Percentiles rank a stretch among this genome's conserved stretches.
These are phyloP conservation scores for Muschampia plurimacula DNA, from an alignment of 2,888 invertebrate genomes.

Conservation along the genomic window DNA sequence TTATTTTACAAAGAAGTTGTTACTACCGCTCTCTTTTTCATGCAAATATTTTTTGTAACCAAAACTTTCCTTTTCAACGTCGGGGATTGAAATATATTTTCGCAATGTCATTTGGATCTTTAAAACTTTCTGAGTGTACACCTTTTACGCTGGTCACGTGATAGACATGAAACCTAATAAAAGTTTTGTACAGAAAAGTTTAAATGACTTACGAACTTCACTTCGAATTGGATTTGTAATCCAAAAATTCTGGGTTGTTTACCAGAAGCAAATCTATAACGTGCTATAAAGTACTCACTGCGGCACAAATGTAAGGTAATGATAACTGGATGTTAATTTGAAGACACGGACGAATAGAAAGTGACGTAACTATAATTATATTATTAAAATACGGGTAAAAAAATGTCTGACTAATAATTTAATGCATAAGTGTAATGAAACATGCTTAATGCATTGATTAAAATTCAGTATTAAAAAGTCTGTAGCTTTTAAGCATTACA, in stretches of 20 bases:
- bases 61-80: constrained; percentile 61
- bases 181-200: constrained; percentile 42
- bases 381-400: too few species aligned
- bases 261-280: neutral
- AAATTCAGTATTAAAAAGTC: neutral
- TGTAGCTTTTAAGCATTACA: neutral
- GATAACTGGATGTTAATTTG: too few species aligned
- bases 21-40: constrained; percentile 64
- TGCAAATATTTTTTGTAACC: constrained; percentile 69
- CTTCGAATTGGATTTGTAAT: constrained; percentile 9
- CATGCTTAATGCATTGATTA: too few species aligned
- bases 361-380: too few species aligned
- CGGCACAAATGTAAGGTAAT: too few species aligned
- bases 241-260: neutral
- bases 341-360: too few species aligned
- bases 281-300: neutral
- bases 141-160: constrained; percentile 48
- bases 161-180: constrained; percentile 47
- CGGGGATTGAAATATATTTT: constrained; percentile 66
- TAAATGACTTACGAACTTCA: constrained; percentile 19
- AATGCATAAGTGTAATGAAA: too few species aligned
- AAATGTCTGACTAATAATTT: too few species aligned
- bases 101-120: constrained; percentile 55
- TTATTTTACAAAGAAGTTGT: constrained; percentile 48
- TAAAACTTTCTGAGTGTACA: constrained; percentile 34